These are phyloP conservation scores for Parotocinclus haroldoi DNA, from an alignment of 2,797 vertebrate species.

Conservation along the genomic window DNA sequence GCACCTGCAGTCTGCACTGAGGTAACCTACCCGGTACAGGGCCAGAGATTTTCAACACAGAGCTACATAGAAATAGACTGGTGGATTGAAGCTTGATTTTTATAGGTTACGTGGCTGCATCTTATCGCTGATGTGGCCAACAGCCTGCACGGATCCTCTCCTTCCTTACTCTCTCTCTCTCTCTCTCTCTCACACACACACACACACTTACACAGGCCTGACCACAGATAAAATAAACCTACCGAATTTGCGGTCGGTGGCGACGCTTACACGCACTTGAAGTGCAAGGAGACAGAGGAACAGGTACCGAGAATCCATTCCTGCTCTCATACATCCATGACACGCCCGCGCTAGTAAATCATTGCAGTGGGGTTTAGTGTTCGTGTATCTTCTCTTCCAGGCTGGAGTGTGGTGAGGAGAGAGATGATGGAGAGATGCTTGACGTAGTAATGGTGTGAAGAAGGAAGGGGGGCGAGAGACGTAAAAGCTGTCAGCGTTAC, in stretches of 20 bases:
- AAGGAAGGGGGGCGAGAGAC: slow-evolving; percentile 24
- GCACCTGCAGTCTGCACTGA: too few species aligned
- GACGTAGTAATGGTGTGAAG: slow-evolving; percentile 14
- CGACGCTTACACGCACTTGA: slow-evolving; percentile 17
- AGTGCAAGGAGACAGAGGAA: slow-evolving; percentile 44
- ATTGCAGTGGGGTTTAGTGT: slow-evolving; percentile 16
- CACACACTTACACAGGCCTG: slow-evolving; percentile 9
- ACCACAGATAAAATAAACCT: slow-evolving; percentile 32
- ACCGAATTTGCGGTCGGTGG: slow-evolving; percentile 59
- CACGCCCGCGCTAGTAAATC: slow-evolving; percentile 43
- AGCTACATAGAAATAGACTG: too few species aligned
- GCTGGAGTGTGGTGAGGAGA: neutral
- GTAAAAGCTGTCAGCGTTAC: slow-evolving; percentile 26
- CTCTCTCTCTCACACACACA: too few species aligned
- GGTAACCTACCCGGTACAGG: too few species aligned
- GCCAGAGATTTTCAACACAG: too few species aligned
- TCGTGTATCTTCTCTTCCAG: neutral
- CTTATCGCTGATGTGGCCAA: too few species aligned
- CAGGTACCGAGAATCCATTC: slow-evolving; percentile 52
- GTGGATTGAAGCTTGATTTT: too few species aligned
- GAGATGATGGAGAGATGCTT: slow-evolving; percentile 21
- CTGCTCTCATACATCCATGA: slow-evolving; percentile 47
- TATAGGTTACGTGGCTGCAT: too few species aligned
- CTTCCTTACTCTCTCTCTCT: too few species aligned
- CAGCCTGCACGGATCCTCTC: neutral